phyloP scores from a whole-genome alignment of 2,797 vertebrate genomes.

The Hapalemur alaotrensis region DNA sequence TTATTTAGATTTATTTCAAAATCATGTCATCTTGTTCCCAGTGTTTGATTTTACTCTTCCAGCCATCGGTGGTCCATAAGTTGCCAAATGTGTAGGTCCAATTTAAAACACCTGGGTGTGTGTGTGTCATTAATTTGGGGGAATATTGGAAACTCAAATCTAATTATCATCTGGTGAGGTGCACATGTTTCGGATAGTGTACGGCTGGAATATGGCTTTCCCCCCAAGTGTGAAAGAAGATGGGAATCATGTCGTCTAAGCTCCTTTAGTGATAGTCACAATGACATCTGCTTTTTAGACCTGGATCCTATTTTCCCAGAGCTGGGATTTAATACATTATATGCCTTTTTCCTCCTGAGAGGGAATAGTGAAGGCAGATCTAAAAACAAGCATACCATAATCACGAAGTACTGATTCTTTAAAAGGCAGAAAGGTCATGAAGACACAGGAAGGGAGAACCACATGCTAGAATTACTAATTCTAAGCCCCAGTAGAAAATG shows the following conservation, averaged over 20 bases:
- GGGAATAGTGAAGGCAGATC: not conserved
- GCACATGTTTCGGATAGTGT: not conserved
- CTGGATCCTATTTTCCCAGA: not conserved
- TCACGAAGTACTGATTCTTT: slow-evolving; percentile 50
- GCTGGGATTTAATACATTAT: not conserved
- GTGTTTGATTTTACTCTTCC: not conserved
- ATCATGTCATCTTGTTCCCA: not conserved
- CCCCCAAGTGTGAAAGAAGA: not conserved
- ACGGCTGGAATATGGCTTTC: not conserved
- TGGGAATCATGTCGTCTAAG: not conserved
- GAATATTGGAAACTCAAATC: not conserved
- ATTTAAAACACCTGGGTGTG: not conserved
- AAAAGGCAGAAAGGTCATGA: slow-evolving; percentile 45
- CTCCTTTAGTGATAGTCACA: not conserved
- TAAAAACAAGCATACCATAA: not conserved
- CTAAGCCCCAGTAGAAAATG: slow-evolving; percentile 43
- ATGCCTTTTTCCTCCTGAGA: not conserved
- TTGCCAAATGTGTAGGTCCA: not conserved
- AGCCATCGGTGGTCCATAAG: not conserved
- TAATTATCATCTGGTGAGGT: not conserved
- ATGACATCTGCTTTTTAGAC: slow-evolving; percentile 33
- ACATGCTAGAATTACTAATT: slow-evolving; percentile 58
- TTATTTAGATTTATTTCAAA: slow-evolving; percentile 29
- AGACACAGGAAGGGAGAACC: slow-evolving; percentile 60
- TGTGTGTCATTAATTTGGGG: slow-evolving; percentile 11